Percentiles rank a stretch among this genome's conserved stretches.
phyloP scores from a whole-genome alignment of 2,113 vertebrate genomes.

The Salminus brasiliensis region DNA sequence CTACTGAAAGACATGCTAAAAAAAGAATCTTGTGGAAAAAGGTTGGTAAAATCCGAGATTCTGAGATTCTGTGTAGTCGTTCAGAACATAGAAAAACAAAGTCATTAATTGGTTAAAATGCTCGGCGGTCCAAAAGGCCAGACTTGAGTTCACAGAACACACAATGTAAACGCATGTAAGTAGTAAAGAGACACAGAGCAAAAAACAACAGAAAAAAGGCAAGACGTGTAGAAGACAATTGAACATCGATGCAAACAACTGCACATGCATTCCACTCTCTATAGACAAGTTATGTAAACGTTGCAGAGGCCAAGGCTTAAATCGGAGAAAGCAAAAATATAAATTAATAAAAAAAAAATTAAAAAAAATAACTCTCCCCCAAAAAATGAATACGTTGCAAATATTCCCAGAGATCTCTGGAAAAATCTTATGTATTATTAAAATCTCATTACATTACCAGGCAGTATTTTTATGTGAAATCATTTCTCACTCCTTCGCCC shows the following conservation, averaged over 20 bases:
- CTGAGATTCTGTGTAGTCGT: not conserved
- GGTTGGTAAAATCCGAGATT: conserved; percentile 6
- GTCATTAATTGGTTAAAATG: conserved; percentile 5
- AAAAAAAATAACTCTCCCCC: conserved; percentile 15
- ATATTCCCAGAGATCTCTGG: conserved; percentile 7
- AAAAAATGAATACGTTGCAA: conserved; percentile 4
- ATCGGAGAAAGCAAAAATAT: conserved; percentile 15
- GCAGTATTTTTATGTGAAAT: conserved; percentile 5
- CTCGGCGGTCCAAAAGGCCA: conserved; percentile 18
- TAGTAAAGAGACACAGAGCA: not conserved
- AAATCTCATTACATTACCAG: too few species aligned
- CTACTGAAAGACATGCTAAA: conserved; percentile 49
- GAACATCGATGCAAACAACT: conserved; percentile 31
- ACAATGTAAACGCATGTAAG: not conserved
- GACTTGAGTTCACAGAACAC: conserved; percentile 28
- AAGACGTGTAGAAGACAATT: conserved; percentile 24
- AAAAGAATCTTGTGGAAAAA: conserved; percentile 34
- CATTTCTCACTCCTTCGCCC: not conserved
- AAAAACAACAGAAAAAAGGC: conserved; percentile 22
- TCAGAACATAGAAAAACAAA: not conserved
- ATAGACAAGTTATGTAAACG: conserved; percentile 32
- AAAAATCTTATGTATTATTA: conserved; percentile 33
- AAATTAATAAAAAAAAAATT: conserved; percentile 10
- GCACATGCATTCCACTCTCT: conserved; percentile 40
- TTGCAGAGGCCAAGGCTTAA: conserved; percentile 15